Percentiles rank a stretch among this genome's conserved stretches.
These are phyloP conservation scores for Coracias cyanogaster DNA, from an alignment of 2,797 vertebrate genomes.

Conservation along the genomic window DNA sequence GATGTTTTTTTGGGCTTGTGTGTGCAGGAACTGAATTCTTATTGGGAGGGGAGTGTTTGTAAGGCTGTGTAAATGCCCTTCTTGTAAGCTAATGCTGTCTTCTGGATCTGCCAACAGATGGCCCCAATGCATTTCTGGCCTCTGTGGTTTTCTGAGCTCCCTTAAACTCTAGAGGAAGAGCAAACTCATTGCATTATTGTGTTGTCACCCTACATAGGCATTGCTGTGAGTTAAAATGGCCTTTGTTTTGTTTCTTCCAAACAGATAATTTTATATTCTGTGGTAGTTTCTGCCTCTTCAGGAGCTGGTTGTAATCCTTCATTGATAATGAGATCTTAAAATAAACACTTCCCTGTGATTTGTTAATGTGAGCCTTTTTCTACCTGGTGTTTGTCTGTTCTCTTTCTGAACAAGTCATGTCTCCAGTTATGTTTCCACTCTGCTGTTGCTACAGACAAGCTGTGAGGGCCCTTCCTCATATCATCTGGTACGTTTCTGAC, in stretches of 20 bases:
- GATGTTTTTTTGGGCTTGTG: background rate
- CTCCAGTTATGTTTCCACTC: background rate
- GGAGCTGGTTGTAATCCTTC: conserved; percentile 32
- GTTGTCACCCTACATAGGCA: background rate
- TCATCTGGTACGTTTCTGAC: background rate
- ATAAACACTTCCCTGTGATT: background rate
- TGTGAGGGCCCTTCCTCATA: fast-evolving
- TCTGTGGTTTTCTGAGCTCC: background rate
- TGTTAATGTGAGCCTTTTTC: background rate
- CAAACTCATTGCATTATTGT: background rate
- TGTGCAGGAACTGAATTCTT: background rate
- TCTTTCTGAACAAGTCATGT: background rate
- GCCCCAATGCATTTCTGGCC: conserved; percentile 33
- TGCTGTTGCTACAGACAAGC: background rate
- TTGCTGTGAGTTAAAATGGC: background rate
- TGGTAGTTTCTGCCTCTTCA: background rate
- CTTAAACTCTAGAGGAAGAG: background rate
- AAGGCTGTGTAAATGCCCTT: background rate
- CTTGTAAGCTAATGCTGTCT: background rate
- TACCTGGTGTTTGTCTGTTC: background rate
- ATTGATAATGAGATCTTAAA: conserved; percentile 17
- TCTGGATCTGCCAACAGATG: conserved; percentile 48
- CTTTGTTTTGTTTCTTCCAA: background rate
- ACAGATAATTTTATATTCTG: background rate
- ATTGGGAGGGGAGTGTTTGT: background rate